phyloP scores from a whole-genome alignment of 2,797 vertebrate genomes.

The Intellagama lesueurii region DNA sequence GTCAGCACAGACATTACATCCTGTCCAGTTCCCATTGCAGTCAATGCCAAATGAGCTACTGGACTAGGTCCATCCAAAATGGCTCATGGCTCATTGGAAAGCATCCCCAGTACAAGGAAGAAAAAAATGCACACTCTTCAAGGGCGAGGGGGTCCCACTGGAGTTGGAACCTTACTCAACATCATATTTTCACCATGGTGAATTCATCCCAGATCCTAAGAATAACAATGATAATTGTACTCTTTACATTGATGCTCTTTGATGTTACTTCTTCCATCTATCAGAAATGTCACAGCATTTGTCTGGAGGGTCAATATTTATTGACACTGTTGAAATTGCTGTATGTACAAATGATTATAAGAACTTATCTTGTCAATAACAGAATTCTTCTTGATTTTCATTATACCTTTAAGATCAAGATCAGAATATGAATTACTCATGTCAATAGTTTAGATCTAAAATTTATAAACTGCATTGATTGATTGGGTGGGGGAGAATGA shows the following conservation, averaged over 20 bases:
- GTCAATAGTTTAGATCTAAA: slow-evolving; percentile 45
- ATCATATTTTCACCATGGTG: neutral
- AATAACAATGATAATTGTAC: neutral
- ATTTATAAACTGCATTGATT: slow-evolving; percentile 77
- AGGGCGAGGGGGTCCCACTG: neutral
- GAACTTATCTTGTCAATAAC: slow-evolving; percentile 12
- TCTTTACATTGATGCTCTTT: neutral
- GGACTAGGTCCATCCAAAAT: neutral
- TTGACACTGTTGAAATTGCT: slow-evolving; percentile 12
- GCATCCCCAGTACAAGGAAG: neutral
- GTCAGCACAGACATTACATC: neutral
- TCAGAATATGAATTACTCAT: neutral
- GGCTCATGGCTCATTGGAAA: neutral
- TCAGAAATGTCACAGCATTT: slow-evolving; percentile 5
- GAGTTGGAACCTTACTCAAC: too few species aligned
- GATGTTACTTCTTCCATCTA: neutral
- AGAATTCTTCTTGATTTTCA: slow-evolving; percentile 19
- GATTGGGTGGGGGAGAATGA: slow-evolving; percentile 37
- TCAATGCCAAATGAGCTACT: neutral
- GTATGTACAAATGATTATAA: slow-evolving; percentile 5
- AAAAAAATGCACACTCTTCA: neutral
- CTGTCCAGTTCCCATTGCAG: neutral
- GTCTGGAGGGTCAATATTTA: slow-evolving; percentile 7
- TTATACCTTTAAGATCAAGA: slow-evolving; percentile 12
- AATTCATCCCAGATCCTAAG: neutral